Percentiles rank a stretch among this genome's conserved stretches.
phyloP scores from a whole-genome alignment of 2,888 invertebrate species.

The Andrena flavipes region DNA sequence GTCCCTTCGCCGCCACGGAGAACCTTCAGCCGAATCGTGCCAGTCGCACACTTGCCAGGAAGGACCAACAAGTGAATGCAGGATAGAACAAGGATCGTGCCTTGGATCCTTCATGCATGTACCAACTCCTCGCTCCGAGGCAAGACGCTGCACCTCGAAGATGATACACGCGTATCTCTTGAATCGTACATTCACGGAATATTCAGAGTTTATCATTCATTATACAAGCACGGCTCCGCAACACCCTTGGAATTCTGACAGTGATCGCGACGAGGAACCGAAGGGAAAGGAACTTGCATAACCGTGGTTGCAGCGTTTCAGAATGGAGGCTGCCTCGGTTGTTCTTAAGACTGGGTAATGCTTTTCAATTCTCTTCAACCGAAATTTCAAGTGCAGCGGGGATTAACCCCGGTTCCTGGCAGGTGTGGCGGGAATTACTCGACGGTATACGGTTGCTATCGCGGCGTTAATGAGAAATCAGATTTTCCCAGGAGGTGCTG shows the following conservation, averaged over 20 bases:
- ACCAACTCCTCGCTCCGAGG: slow-evolving; percentile 15
- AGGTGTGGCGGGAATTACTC: too few species aligned
- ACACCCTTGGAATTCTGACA: slow-evolving; percentile 52
- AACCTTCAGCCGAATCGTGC: slow-evolving; percentile 43
- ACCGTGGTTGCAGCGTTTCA: neutral
- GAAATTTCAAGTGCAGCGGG: too few species aligned
- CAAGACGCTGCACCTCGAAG: slow-evolving; percentile 42
- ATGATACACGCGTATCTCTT: slow-evolving; percentile 28
- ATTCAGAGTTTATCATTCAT: slow-evolving; percentile 54
- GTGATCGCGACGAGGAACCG: slow-evolving; percentile 38
- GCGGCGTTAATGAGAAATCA: slow-evolving; percentile 13
- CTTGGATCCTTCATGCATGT: slow-evolving; percentile 43
- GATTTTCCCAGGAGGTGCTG: slow-evolving; percentile 1
- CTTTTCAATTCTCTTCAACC: too few species aligned
- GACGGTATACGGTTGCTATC: too few species aligned
- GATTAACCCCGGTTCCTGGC: too few species aligned
- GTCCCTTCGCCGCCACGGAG: slow-evolving; percentile 15
- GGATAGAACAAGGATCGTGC: slow-evolving; percentile 15
- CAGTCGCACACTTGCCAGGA: neutral
- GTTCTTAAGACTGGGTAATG: too few species aligned
- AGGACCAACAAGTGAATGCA: slow-evolving; percentile 41
- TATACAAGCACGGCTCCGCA: slow-evolving; percentile 54
- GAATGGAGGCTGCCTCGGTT: neutral
- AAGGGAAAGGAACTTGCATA: neutral
- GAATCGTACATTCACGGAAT: slow-evolving; percentile 34